Base-by-base conservation (phyloP, 2,888 invertebrate species). In the Gortyna flavago region DNA sequence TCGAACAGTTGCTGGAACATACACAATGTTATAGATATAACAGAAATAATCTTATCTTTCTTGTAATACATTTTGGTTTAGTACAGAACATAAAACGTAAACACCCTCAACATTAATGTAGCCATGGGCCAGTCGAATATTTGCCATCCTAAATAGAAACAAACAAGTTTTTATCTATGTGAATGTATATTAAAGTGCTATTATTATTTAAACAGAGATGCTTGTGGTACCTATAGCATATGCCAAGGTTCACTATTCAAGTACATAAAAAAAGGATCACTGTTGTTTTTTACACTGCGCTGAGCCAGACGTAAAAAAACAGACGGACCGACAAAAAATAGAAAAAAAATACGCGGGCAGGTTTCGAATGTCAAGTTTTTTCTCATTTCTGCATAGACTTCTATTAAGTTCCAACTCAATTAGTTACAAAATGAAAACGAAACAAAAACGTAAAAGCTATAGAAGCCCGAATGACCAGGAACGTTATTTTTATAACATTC, bases 331-430 rank as follows among this genome's bases (percentile, higher is more conserved):
- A 91, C 91, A 90, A 86, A 88, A 91, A 91, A 92, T 91, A 90
- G 93, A 95, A 95, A 95, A 95, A 96, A 96, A 95, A 95, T 94
- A 94, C 93, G 95, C 96, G 95, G 95, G 96, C 96, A 94, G 95
- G 96, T 96, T 96, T 95, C 93, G 93, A 94, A 94, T 93, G 92
- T 94, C 88, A 86, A 91, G 92, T 93, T 93, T 94, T 93, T 95
- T 93, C 92, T 92, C 90, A 90, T 90, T 91, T 89, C 87, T 88
- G 85, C 88, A 81, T 83, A 83, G 86, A 80, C 78, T 81, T 81
- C 77, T 81, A 83, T 83, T 76, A 72, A 79, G 77, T 76, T 85
- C 78, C 75, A 83, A 78, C 85, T 74, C 77, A 86, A 77, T 88
- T 77, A 80, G 85, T 81, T 80, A 75, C 80, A 81, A 69, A 75